Evolutionary conservation across 2,888 invertebrate genomes (phyloP), one percentile per base, ranked within the genome.

Genomic region (Synergus itoensis): DNA sequence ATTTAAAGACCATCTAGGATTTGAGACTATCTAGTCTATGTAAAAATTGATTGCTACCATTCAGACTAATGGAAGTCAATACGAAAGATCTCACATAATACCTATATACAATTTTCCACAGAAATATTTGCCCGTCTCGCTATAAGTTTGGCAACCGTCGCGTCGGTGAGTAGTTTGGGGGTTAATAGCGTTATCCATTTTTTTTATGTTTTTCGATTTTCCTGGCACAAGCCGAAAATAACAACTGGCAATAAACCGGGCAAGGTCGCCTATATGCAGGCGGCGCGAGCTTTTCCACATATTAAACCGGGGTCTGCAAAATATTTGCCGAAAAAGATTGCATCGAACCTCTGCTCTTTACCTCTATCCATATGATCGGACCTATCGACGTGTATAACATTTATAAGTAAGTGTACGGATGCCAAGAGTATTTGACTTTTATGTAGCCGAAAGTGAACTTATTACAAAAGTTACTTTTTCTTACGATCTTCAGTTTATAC

Each of bases 181-280:
- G 76, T 76, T 76, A 76, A 76, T 76, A 40, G 76, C 62, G 76
- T 76, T 76, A 76, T 76, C 62, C 18, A 76, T 76, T 76, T 76
- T 76, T 73, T 73, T 53, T 53, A 73, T 73, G 73, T 73, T 73
- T 73, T 73, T n/a, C 36, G 53, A 76, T 62, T 76, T 76, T 76
- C 45, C 81, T 18, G 64, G 45, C 80, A 80, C 85, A 86, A 84
- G 84, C 85, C 82, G 88, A 88, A 88, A 86, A 88, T 86, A 89
- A 90, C 87, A 89, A 89, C 87, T 89, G 87, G 89, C 90, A 90
- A 90, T 89, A 90, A 90, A 87, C 90, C 88, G 86, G 77, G 73
- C 36, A 65, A 69, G 86, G 86, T 85, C 78, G 82, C 84, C 41
- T 60, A 80, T 83, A 82, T 79, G 82, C 53, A 53, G 48, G 64